Percentiles rank a stretch among this genome's conserved stretches.
These are phyloP conservation scores for Dione vanillae DNA, from an alignment of 2,888 invertebrate species.

Conservation along the genomic window DNA sequence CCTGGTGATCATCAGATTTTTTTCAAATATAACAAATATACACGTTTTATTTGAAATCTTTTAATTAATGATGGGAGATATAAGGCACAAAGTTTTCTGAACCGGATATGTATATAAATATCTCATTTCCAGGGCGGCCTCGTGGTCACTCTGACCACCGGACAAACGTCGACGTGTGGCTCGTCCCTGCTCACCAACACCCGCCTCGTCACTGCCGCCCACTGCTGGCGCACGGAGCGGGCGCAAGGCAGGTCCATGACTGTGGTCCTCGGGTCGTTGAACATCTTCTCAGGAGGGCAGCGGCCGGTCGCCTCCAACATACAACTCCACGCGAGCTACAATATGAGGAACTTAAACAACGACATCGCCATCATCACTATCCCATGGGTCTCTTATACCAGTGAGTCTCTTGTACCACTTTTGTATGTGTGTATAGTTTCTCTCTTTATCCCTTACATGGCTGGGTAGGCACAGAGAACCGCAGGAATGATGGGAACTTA, in stretches of 20 bases:
- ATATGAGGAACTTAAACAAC: constrained; percentile 24
- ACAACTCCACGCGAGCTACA: constrained; percentile 52
- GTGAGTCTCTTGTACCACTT: constrained; percentile 42
- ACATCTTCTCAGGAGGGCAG: constrained; percentile 54
- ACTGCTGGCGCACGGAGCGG: constrained; percentile 58
- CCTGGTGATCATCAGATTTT: no score
- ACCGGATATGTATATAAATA: no score
- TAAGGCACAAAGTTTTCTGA: no score
- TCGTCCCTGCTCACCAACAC: constrained; percentile 58
- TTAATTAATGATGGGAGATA: no score
- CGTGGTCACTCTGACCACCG: constrained; percentile 52
- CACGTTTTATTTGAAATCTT: no score
- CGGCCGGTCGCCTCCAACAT: constrained; percentile 50
- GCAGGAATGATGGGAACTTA: no score
- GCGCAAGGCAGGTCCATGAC: constrained; percentile 54
- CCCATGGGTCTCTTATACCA: constrained; percentile 25
- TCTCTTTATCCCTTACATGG: background rate
- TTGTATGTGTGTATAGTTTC: background rate
- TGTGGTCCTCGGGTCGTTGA: constrained; percentile 56
- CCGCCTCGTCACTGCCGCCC: constrained; percentile 55
- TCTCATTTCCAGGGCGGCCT: constrained; percentile 55
- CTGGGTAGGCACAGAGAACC: background rate
- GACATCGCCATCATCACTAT: constrained; percentile 39
- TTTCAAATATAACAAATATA: no score
- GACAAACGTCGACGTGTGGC: constrained; percentile 55